phyloP scores from a whole-genome alignment of 53 echinoderm and acorn worm species.

The Echinarachnius parma region DNA sequence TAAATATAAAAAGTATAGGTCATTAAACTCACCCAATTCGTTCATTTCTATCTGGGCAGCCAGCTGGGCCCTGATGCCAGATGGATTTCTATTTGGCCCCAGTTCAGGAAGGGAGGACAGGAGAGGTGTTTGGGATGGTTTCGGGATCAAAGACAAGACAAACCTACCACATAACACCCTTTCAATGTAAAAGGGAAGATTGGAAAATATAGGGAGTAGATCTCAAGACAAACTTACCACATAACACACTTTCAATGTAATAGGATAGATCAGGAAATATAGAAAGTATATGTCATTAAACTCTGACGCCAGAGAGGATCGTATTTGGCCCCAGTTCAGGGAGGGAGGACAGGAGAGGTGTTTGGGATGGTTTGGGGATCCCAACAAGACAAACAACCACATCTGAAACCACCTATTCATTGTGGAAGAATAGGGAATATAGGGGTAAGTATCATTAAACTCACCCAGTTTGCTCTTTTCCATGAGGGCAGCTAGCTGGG shows the following conservation, averaged over 20 bases:
- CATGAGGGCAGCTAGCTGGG: conserved; percentile 70
- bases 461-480: conserved; percentile 92
- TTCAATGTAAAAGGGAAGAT: too few relatives aligned
- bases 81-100: conserved; percentile 37
- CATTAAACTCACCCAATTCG: conserved; percentile 75
- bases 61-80: conserved; percentile 73
- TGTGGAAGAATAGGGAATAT: too few relatives aligned
- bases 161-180: too few relatives aligned
- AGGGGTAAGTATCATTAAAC: too few relatives aligned
- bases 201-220: too few relatives aligned
- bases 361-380: background rate
- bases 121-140: background rate
- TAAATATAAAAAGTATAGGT: too few relatives aligned
- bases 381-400: too few relatives aligned
- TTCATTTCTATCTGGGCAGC: conserved; percentile 75
- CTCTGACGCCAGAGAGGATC: conserved; percentile 58
- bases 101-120: background rate
- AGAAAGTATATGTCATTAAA: too few relatives aligned
- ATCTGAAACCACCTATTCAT: too few relatives aligned
- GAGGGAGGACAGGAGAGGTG: background rate
- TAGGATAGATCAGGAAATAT: too few relatives aligned
- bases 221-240: too few relatives aligned
- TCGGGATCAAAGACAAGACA: background rate
- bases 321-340: conserved; percentile 9
- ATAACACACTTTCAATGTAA: too few relatives aligned